Conservation (phyloP, 1,140 invertebrate species). For the Camponotus vicinus region DNA sequence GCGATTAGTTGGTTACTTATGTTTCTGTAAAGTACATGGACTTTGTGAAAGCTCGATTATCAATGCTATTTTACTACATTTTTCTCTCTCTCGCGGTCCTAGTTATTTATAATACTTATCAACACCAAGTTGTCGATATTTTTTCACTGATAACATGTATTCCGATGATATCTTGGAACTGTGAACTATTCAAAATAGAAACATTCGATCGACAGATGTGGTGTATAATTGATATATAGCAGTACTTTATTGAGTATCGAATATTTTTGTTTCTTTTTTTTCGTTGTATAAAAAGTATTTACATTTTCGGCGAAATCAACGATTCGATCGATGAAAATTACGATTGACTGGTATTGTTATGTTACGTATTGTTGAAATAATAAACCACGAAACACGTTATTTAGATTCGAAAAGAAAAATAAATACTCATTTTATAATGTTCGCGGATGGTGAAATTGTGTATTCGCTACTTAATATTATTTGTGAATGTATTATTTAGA, state of each 20-base stretch:
- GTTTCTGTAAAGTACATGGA: neutral
- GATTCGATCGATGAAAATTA: conserved; percentile 61
- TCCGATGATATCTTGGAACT: conserved; percentile 52
- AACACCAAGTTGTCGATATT: conserved; percentile 63
- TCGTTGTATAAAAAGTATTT: neutral
- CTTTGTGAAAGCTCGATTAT: conserved; percentile 5
- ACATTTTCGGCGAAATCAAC: conserved; percentile 59
- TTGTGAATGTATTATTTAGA: neutral
- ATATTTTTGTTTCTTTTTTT: conserved; percentile 37
- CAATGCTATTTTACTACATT: conserved; percentile 19
- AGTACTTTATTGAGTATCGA: conserved; percentile 34
- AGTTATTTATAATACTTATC: conserved; percentile 50
- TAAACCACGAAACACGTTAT: neutral
- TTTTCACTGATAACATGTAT: conserved; percentile 50
- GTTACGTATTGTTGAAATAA: conserved; percentile 35
- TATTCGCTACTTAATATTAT: neutral
- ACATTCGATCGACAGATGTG: conserved; percentile 13
- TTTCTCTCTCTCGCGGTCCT: conserved; percentile 5
- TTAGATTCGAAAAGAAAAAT: neutral
- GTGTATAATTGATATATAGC: conserved; percentile 32
- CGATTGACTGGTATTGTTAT: conserved; percentile 26
- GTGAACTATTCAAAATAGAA: conserved; percentile 50
- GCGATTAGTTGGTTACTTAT: neutral
- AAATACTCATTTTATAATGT: neutral
- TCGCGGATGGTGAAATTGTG: neutral